phyloP scores from a whole-genome alignment of 2,888 invertebrate genomes.

The Caradrina clavipalpis region DNA sequence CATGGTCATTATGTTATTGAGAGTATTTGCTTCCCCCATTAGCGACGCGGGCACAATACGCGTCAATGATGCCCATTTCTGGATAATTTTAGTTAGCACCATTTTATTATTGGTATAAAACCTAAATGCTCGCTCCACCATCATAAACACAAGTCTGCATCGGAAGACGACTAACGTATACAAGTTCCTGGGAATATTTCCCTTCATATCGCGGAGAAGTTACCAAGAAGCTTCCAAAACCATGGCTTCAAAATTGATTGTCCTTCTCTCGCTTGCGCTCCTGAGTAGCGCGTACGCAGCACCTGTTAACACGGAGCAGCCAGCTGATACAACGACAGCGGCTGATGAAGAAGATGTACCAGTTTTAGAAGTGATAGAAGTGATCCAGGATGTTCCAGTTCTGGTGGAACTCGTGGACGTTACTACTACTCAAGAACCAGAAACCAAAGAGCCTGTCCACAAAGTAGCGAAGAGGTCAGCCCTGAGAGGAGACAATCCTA shows the following conservation, averaged over 20 bases:
- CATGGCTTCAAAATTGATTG: slow-evolving; percentile 78
- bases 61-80: slow-evolving; percentile 84
- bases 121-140: slow-evolving; percentile 64
- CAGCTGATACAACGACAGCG: slow-evolving; percentile 68
- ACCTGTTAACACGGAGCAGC: slow-evolving; percentile 71
- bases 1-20: slow-evolving; percentile 88
- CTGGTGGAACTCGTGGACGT: slow-evolving; percentile 69
- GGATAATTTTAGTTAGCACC: slow-evolving; percentile 82
- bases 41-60: slow-evolving; percentile 75
- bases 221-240: slow-evolving; percentile 73
- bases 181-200: slow-evolving; percentile 70
- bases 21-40: slow-evolving; percentile 80
- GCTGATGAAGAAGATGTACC: slow-evolving; percentile 67
- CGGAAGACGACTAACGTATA: slow-evolving; percentile 65
- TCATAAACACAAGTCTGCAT: slow-evolving; percentile 47
- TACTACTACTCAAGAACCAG: slow-evolving; percentile 63
- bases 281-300: slow-evolving; percentile 72
- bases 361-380: slow-evolving; percentile 75
- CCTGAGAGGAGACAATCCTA: slow-evolving; percentile 80
- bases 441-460: slow-evolving; percentile 70
- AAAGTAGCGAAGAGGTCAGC: slow-evolving; percentile 81
- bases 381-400: slow-evolving; percentile 78
- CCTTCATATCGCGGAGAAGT: slow-evolving; percentile 75
- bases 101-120: slow-evolving; percentile 81
- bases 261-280: slow-evolving; percentile 79